Evolutionary conservation across 2,113 vertebrate species (phyloP), one percentile per base, ranked within the genome.

Genomic region (Cyanistes caeruleus): DNA sequence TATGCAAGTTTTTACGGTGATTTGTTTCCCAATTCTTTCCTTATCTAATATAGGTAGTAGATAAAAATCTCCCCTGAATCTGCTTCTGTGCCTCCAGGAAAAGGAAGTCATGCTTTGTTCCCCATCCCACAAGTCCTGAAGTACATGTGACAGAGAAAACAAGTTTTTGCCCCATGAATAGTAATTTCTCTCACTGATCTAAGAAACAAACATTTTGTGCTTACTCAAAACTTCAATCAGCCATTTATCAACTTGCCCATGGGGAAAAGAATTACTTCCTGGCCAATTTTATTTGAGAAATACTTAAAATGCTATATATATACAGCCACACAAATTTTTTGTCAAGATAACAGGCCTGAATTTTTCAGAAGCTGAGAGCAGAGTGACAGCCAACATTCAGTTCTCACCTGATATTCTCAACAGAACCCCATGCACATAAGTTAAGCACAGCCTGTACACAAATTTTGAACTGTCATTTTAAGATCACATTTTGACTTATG

Each of bases 351-450:
- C 7, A 73, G 20, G 33, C 24, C 37, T 56, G 48, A 83, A 51
- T 37, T 78, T 69, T 59, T 39, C 55, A 48, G 43, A 77, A 73
- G 55, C 18, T 19, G 15, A 73, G n/a, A 56, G 16, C 37, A 77
- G 48, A 10, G 49, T 1, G 2, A 67, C 35, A 94, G 80, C 16
- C 80, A 86, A 21, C 11, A 60, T 35, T 84, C 35, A 60, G 33
- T 48, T 84, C 62, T 78, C 70, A 67, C 28, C 37, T 30, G 37
- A 46, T 30, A 72, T 5, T 67, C 56, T 64, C 52, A 64, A 8
- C 13, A 78, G 44, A 58, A 33, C 6, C 14, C 48, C 31, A 31
- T 3, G 27, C 35, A 72, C 0, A 0, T 12, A 49, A 49, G n/a
- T 41, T 30, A 69, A 44, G 52, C 2, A 8, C n/a, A 68, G 21